These are phyloP conservation scores for Isurus oxyrinchus DNA, from an alignment of 2,113 vertebrate species.

Conservation along the genomic window DNA sequence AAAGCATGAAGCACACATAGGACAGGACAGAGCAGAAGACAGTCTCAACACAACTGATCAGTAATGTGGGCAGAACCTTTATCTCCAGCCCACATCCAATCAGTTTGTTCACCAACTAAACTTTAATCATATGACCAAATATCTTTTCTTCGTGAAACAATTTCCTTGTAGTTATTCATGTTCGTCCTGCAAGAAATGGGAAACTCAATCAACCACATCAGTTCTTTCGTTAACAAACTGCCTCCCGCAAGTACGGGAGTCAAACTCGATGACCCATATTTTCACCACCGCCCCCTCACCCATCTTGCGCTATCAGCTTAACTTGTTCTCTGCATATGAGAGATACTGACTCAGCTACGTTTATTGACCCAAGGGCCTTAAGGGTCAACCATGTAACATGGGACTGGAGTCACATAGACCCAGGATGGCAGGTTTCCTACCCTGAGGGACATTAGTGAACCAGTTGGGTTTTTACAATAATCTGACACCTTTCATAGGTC, in stretches of 20 bases:
- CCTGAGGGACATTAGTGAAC: not conserved
- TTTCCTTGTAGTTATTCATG: not conserved
- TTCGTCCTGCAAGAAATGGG: not conserved
- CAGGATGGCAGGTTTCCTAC: not conserved
- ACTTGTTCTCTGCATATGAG: not conserved
- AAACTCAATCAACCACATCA: not conserved
- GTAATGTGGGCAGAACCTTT: not conserved
- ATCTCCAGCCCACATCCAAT: not conserved
- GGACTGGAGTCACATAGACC: not conserved
- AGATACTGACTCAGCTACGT: not conserved
- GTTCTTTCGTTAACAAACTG: not conserved
- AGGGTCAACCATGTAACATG: not conserved
- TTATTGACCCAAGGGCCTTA: too few species aligned
- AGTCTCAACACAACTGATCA: not conserved
- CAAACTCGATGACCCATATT: not conserved
- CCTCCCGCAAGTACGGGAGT: not conserved
- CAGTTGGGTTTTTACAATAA: not conserved
- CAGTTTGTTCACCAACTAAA: not conserved
- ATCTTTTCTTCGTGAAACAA: not conserved
- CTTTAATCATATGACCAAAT: not conserved
- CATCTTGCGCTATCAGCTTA: not conserved
- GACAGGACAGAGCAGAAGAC: not conserved
- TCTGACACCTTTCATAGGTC: not conserved
- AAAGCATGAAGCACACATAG: not conserved
- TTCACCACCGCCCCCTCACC: not conserved